Evolutionary conservation across 1,140 invertebrate genomes (phyloP), one percentile per base, ranked within the genome.

Genomic region (Drosophila burlai): DNA sequence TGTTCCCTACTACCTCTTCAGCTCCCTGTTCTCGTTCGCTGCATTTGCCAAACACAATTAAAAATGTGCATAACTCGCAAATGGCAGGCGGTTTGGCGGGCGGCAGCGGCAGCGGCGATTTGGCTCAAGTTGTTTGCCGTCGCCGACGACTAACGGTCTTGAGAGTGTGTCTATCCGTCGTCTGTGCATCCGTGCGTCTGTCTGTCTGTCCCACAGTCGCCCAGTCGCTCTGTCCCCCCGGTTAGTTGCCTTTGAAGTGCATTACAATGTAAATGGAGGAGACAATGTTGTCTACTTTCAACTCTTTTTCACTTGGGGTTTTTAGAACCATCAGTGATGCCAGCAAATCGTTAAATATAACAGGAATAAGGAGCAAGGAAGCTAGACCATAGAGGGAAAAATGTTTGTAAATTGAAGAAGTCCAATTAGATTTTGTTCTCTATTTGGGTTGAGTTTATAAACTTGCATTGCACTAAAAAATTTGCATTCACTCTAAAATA

Each of bases 1-100:
- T 45, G 43, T 26, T 43, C 63, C 54, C 54, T 40, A 16, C 49
- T 40, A 21, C 58, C 38, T 62, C 38, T 62, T 45, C 63, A 26
- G 31, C 57, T 15, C 40, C 34, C 61, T 57, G 26, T 40, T 59
- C 72, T 66, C 72, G 60, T 16, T 57, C 76, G 69, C 75, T 76
- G 80, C 83, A 80, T 89, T 80, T 87, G 76, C 72, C 83, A 81
- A 87, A 87, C 83, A 83, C 83, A 87, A 87, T 87, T 87, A 89
- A 89, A 89, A 87, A 89, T 89, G 83, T 87, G 84, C 80, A 87
- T 83, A 87, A 81, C 80, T 87, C 65, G 84, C 55, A 74, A 47
- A 62, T 72, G 76, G 59, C 57, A 24, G 24, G 24, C 24, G 24
- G 21, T 21, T 21, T 47, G 42, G 72, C 73, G 54, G 26, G 59